Percentiles rank a stretch among this genome's conserved stretches.
These are phyloP conservation scores for Drosophila histrio DNA, from an alignment of 2,888 invertebrate species.

Conservation along the genomic window DNA sequence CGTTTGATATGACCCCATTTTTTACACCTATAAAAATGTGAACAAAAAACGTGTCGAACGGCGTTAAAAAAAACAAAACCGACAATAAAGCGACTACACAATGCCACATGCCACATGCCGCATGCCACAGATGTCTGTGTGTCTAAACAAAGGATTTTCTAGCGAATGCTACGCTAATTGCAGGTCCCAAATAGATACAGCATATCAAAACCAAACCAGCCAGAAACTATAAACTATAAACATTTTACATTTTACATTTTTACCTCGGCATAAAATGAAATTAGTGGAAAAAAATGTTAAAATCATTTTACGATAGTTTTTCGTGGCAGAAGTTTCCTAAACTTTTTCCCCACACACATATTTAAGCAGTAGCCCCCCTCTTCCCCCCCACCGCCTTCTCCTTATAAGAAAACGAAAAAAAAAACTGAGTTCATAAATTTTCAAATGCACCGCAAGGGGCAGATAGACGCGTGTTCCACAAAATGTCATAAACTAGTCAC, in stretches of 20 bases:
- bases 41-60: constrained; percentile 41
- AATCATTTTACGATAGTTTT: constrained; percentile 67
- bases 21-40: constrained; percentile 74
- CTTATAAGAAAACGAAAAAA: background rate
- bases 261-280: constrained; percentile 58
- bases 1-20: constrained; percentile 72
- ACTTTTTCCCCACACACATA: constrained; percentile 6
- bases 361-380: constrained; percentile 20
- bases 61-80: constrained; percentile 29
- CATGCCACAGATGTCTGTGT: constrained; percentile 33
- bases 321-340: constrained; percentile 24
- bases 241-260: constrained; percentile 47
- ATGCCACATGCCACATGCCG: constrained; percentile 54
- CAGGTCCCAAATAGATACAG: constrained; percentile 36
- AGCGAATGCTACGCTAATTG: constrained; percentile 68
- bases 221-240: constrained; percentile 55
- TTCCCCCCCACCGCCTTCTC: background rate
- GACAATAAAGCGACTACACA: constrained; percentile 27
- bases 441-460: constrained; percentile 36
- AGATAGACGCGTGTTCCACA: constrained; percentile 60
- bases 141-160: constrained; percentile 76
- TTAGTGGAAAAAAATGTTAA: constrained; percentile 66
- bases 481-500: constrained; percentile 74
- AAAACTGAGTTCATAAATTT: constrained; percentile 61
- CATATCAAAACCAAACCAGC: constrained; percentile 39